phyloP scores from a whole-genome alignment of 2,113 vertebrate species.

The Chunga burmeisteri region DNA sequence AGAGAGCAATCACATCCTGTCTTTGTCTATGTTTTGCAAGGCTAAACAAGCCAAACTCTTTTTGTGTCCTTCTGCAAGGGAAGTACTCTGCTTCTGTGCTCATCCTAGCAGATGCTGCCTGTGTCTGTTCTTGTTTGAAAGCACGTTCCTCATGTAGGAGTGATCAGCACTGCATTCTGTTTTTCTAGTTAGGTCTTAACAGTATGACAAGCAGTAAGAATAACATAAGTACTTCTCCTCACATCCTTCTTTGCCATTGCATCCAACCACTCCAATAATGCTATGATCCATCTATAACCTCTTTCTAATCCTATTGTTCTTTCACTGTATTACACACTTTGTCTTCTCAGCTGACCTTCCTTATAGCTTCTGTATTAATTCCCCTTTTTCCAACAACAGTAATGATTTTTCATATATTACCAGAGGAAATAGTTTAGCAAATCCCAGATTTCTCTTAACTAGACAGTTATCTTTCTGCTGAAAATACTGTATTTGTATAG shows the following conservation, averaged over 20 bases:
- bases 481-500: neutral
- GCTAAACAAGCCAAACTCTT: conserved; percentile 32
- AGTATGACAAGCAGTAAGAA: neutral
- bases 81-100: neutral
- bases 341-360: neutral
- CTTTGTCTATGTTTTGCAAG: neutral
- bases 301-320: neutral
- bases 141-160: neutral
- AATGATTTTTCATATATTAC: neutral
- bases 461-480: neutral
- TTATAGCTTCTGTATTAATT: neutral
- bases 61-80: neutral
- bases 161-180: neutral
- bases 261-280: neutral
- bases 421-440: neutral
- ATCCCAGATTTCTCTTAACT: neutral
- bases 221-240: neutral
- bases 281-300: neutral
- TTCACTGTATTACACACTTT: neutral
- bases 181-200: neutral
- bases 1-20: conserved; percentile 33
- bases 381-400: neutral
- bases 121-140: neutral
- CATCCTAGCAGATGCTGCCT: neutral
- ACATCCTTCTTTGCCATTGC: neutral